Conservation (phyloP, 2,888 invertebrate species). For the Nycteola revayana region DNA sequence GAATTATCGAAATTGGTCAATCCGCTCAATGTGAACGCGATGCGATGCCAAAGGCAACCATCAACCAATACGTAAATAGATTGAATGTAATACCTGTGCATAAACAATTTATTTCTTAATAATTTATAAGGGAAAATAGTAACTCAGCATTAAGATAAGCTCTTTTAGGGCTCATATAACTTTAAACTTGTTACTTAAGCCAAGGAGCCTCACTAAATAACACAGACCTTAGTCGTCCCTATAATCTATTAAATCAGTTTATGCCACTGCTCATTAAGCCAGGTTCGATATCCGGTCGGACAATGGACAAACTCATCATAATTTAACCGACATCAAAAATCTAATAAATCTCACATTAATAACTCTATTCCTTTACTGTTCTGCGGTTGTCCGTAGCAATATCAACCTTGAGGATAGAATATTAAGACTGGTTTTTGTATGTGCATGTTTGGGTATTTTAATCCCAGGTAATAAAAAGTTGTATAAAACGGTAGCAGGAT, state of each 20-base stretch:
- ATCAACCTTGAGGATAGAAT: slow-evolving; percentile 9
- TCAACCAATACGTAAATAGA: no score
- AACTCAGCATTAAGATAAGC: no score
- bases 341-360: slow-evolving; percentile 70
- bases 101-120: no score
- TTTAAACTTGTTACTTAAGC: no score
- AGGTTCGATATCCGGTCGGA: slow-evolving; percentile 42
- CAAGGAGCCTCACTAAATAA: no score
- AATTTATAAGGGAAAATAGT: no score
- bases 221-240: no score
- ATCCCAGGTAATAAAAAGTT: slow-evolving; percentile 56
- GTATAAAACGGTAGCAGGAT: slow-evolving; percentile 76
- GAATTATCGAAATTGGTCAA: no score
- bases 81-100: no score
- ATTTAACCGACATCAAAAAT: slow-evolving; percentile 49
- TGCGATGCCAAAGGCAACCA: no score
- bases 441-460: slow-evolving; percentile 33
- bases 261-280: slow-evolving; percentile 37
- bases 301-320: slow-evolving; percentile 46
- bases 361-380: slow-evolving; percentile 51
- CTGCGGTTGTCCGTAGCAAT: slow-evolving; percentile 15
- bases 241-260: slow-evolving; percentile 28
- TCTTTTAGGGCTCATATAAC: no score
- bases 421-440: slow-evolving; percentile 20
- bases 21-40: no score